phyloP scores from a whole-genome alignment of 2,888 invertebrate species.

The Dinocampus coccinellae region DNA sequence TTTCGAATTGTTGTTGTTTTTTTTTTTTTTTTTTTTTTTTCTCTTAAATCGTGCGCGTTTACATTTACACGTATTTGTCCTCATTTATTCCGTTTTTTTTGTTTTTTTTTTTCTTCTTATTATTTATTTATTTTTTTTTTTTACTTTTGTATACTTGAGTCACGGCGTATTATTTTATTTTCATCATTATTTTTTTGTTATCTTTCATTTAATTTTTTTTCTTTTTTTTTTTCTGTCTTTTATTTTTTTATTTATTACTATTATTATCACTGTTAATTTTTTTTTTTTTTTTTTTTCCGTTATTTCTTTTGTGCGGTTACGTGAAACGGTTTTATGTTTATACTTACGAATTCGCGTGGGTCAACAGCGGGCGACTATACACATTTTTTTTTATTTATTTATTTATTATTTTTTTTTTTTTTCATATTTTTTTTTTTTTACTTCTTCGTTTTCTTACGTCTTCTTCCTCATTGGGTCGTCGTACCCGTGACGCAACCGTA shows the following conservation, averaged over 20 bases:
- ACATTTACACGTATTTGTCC: background rate
- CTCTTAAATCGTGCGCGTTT: too few relatives aligned
- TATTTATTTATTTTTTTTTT: background rate
- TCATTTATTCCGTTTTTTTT: background rate
- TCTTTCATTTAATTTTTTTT: background rate
- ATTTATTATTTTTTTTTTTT: too few relatives aligned
- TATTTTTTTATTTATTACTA: background rate
- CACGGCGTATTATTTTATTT: too few relatives aligned
- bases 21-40: too few relatives aligned
- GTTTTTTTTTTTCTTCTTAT: background rate
- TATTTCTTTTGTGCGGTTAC: slow-evolving; percentile 12
- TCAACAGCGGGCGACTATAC: too few relatives aligned
- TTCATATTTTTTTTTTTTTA: background rate
- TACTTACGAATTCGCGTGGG: slow-evolving; percentile 19
- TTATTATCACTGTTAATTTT: background rate
- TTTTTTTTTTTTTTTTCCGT: background rate
- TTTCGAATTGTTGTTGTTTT: too few relatives aligned
- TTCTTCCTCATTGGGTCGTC: slow-evolving; percentile 38
- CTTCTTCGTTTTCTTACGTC: slow-evolving; percentile 27
- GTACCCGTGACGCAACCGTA: slow-evolving; percentile 41
- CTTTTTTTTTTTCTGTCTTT: background rate
- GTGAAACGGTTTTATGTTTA: slow-evolving; percentile 13
- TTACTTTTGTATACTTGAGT: background rate
- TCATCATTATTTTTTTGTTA: too few relatives aligned
- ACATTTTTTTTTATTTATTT: too few relatives aligned